phyloP scores from a whole-genome alignment of 2,797 vertebrate species.

The Rhincodon typus region DNA sequence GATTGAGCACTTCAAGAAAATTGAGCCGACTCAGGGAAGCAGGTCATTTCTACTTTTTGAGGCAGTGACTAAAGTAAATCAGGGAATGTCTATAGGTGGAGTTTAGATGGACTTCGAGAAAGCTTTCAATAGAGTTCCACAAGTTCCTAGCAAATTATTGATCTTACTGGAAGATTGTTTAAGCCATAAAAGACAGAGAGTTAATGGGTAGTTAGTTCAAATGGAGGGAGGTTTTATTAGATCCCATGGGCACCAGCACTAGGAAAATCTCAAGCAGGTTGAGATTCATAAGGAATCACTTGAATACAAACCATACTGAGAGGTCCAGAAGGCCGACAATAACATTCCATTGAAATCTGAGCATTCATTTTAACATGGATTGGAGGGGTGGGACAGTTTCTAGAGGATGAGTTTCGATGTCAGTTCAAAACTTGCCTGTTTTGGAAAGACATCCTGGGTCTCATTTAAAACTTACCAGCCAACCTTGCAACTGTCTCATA shows the following conservation, averaged over 20 bases:
- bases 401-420: neutral
- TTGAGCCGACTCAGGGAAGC: neutral
- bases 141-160: neutral
- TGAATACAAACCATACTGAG: neutral
- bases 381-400: neutral
- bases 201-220: neutral
- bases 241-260: neutral
- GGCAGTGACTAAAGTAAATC: neutral
- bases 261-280: neutral
- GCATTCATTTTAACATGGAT: neutral
- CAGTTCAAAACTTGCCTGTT: neutral
- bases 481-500: neutral
- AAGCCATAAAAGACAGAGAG: neutral
- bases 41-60: neutral
- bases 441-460: neutral
- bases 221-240: neutral
- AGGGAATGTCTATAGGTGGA: neutral
- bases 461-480: neutral
- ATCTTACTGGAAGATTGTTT: neutral
- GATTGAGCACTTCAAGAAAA: neutral
- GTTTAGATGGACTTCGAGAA: neutral
- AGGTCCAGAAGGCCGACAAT: neutral
- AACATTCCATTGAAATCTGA: neutral
- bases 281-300: neutral
- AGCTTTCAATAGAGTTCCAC: neutral